A percentile compares a stretch with the other conserved stretches of the same genome.
These are phyloP conservation scores for Clavelina lepadiformis DNA, from an alignment of 23 tunicate species.

Conservation along the genomic window DNA sequence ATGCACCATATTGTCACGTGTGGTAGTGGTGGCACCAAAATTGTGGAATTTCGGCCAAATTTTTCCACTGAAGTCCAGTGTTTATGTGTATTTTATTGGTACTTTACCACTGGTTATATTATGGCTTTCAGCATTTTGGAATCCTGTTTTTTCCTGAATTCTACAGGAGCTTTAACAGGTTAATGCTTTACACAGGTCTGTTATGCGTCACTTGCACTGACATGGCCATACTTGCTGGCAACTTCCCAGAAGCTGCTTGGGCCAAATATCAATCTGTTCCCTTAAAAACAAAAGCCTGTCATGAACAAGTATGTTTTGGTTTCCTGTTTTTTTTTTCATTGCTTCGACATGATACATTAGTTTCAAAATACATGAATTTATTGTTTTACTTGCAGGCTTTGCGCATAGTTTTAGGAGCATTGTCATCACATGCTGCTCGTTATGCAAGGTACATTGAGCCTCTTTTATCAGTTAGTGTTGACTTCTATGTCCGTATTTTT, in stretches of 20 bases:
- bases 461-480: slow-evolving; percentile 69
- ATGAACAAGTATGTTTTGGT: slow-evolving; percentile 60
- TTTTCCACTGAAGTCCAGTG: no score
- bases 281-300: slow-evolving; percentile 79
- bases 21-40: no score
- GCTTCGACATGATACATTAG: not conserved
- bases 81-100: not conserved
- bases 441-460: slow-evolving; percentile 93
- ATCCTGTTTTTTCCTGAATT: no score
- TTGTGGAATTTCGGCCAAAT: no score
- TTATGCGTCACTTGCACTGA: slow-evolving; percentile 97
- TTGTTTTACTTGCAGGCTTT: slow-evolving; percentile 46
- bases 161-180: no score
- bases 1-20: no score
- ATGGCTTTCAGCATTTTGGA: no score
- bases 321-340: not conserved
- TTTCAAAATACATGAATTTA: not conserved
- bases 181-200: slow-evolving; percentile 35
- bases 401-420: slow-evolving; percentile 63
- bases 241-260: slow-evolving; percentile 87
- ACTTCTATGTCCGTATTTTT: slow-evolving; percentile 85
- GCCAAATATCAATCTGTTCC: slow-evolving; percentile 90
- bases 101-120: no score
- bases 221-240: slow-evolving; percentile 95
- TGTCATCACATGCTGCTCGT: slow-evolving; percentile 68